Conservation (phyloP, 2,888 invertebrate genomes). For the Acanthacorydalis orientalis region DNA sequence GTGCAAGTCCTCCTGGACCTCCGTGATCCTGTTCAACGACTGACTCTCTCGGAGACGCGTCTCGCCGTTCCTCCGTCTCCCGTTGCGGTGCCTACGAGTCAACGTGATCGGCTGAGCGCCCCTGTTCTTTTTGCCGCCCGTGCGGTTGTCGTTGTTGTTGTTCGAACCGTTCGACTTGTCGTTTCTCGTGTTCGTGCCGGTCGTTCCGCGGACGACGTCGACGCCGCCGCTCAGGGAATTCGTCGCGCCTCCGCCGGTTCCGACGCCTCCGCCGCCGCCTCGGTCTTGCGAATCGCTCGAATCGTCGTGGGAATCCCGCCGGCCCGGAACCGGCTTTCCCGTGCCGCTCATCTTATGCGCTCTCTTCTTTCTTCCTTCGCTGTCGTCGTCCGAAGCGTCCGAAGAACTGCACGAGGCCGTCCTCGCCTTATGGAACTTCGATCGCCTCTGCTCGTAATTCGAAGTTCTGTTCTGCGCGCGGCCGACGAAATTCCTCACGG, state of each 20-base stretch:
- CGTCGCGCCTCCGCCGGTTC: constrained; percentile 18
- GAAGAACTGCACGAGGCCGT: constrained; percentile 89
- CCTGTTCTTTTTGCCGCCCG: constrained; percentile 19
- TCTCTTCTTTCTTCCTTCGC: constrained; percentile 65
- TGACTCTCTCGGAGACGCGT: constrained; percentile 62
- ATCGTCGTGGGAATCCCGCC: constrained; percentile 71
- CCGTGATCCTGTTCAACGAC: constrained; percentile 69
- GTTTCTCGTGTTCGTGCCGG: constrained; percentile 10
- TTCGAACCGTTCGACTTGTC: constrained; percentile 12
- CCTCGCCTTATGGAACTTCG: constrained; percentile 52
- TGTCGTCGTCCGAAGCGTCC: constrained; percentile 80
- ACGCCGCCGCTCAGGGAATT: constrained; percentile 10
- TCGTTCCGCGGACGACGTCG: constrained; percentile 12
- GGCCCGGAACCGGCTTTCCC: constrained; percentile 39
- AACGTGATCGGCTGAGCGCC: constrained; percentile 23
- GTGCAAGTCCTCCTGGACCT: constrained; percentile 57
- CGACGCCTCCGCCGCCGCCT: constrained; percentile 30
- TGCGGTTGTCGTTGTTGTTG: constrained; percentile 16
- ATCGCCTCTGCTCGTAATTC: constrained; percentile 38
- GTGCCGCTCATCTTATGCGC: constrained; percentile 52
- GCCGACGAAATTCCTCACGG: constrained; percentile 19
- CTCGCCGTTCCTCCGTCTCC: constrained; percentile 40
- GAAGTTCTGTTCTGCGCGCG: constrained; percentile 18
- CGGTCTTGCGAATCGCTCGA: constrained; percentile 73
- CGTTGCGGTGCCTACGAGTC: constrained; percentile 33